These are phyloP conservation scores for Enhydra lutris DNA, from an alignment of 2,113 vertebrate species.

Conservation along the genomic window DNA sequence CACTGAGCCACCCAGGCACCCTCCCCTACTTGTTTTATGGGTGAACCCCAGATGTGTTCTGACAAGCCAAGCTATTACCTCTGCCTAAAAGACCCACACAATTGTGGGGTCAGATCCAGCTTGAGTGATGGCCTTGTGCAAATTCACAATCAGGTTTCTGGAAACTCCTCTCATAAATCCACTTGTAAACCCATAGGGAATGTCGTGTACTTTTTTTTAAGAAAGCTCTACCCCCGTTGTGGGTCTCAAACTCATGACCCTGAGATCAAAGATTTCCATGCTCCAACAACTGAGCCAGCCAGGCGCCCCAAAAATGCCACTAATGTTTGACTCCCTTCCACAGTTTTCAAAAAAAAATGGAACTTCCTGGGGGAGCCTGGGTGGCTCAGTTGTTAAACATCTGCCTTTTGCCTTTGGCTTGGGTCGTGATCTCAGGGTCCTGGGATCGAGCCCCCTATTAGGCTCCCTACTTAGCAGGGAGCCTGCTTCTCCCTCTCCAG, in stretches of 20 bases:
- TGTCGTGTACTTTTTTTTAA: rapidly evolving
- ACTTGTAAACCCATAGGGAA: background rate
- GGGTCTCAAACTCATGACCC: background rate
- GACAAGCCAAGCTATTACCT: background rate
- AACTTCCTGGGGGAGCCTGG: background rate
- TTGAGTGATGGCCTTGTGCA: background rate
- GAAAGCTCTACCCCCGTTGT: background rate
- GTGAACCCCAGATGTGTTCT: background rate
- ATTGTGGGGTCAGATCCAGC: background rate
- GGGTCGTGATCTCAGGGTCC: no score
- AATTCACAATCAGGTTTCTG: background rate
- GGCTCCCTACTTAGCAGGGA: no score
- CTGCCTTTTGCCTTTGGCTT: no score
- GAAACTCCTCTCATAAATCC: background rate
- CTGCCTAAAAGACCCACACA: background rate
- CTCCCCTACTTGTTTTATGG: background rate
- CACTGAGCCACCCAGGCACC: no score
- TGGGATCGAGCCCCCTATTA: no score
- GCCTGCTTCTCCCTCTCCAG: no score
- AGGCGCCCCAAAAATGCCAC: background rate
- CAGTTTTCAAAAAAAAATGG: background rate
- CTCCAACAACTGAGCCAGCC: background rate
- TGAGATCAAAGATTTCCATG: background rate
- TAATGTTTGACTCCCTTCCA: background rate
- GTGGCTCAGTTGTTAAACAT: no score